phyloP scores from a whole-genome alignment of 2,888 invertebrate species.

The Epirrhoe tristata region DNA sequence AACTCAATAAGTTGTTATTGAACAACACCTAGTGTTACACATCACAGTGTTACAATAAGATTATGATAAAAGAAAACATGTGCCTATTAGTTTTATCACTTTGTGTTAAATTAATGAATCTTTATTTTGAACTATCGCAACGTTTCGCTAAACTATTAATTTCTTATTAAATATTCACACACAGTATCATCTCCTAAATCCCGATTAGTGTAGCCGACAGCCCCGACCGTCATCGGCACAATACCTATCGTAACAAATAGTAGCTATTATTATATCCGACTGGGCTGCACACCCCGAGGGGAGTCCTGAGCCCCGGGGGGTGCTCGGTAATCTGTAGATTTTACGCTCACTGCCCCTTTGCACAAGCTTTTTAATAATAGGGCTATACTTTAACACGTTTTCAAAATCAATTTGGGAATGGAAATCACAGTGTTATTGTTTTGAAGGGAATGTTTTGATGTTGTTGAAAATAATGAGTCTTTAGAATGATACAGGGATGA shows the following conservation, averaged over 20 bases:
- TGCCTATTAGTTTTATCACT: no score
- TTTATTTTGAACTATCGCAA: no score
- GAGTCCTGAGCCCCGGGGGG: constrained; percentile 57
- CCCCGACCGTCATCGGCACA: constrained; percentile 75
- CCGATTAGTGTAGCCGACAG: constrained; percentile 60
- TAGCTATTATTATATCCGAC: constrained; percentile 69
- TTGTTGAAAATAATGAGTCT: constrained; percentile 32
- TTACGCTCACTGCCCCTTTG: constrained; percentile 76
- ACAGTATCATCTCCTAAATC: constrained; percentile 45
- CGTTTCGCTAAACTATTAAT: background rate
- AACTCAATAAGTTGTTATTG: no score
- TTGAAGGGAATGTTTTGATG: constrained; percentile 44
- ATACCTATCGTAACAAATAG: constrained; percentile 79
- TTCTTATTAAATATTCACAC: constrained; percentile 1
- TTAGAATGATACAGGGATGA: constrained; percentile 3
- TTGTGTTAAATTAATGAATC: no score
- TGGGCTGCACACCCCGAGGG: constrained; percentile 64
- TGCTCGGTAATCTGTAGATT: constrained; percentile 83
- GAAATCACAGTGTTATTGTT: constrained; percentile 46
- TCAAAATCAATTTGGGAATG: constrained; percentile 58
- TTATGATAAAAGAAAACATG: no score
- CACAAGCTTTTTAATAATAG: constrained; percentile 77
- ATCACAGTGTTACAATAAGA: no score
- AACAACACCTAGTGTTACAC: no score
- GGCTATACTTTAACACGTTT: constrained; percentile 75